Base-by-base conservation (phyloP, 2,888 invertebrate species). In the Laspeyria flexula region DNA sequence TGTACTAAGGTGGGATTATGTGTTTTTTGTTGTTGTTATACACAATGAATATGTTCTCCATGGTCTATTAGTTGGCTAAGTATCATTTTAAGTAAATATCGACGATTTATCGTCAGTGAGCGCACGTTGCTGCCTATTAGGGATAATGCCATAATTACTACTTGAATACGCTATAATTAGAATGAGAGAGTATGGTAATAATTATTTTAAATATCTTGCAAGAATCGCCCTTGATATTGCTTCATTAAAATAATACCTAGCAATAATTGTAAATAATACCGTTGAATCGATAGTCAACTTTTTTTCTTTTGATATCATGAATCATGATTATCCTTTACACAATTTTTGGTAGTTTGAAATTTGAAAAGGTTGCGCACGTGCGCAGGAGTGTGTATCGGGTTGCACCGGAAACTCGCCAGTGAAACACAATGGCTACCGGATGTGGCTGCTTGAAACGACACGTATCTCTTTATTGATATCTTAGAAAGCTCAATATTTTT, bases 401-500 rank as follows among this genome's bases (percentile, higher is more conserved):
- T 92, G 87, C 89, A 79, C 90, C 92, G 92, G 92, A 92, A 92
- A 86, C 75, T 77, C 73, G 76, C 78, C 80, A 77, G 85, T 80
- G 85, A 84, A 83, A 84, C 82, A 92, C 90, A 92, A 92, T 91
- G 85, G 85, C 73, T 71, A 79, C 89, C 90, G 92, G 92, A 92
- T 88, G 91, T 91, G 91, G 91, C 89, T 84, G 86, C 91, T 92
- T 80, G 80, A 87, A 87, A 79, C 83, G 87, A 89, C 90, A 91
- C 92, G 86, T 92, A 92, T 92, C 90, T 87, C 89, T 90, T 89
- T 89, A 90, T 90, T 85, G 90, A 88, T 88, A 90, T 88, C 87
- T 86, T 80, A 86, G 88, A 90, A 90, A 89, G 86, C 84, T 80
- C 86, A 84, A 88, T 90, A 90, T 86, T 89, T 86, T 88, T 81